Evolutionary conservation across 2,113 vertebrate genomes (phyloP).

Genomic region (Labrus mixtus): DNA sequence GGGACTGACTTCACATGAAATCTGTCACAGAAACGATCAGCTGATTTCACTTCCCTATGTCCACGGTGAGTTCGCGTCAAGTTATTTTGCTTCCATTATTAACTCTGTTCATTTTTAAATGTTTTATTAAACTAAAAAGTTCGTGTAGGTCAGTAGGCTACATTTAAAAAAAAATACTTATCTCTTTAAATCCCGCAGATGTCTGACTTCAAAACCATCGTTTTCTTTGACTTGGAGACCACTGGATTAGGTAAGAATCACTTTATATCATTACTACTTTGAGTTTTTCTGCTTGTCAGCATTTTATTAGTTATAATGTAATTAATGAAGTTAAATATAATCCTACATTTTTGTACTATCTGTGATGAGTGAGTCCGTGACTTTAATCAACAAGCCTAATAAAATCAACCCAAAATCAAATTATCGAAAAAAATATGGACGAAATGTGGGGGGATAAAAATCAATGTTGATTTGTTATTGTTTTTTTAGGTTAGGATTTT

Average conservation of each 20-base stretch:
- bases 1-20: slow-evolving; percentile 17
- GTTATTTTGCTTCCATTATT: no score
- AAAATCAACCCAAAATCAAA: no score
- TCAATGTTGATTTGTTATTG: no score
- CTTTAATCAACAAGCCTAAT: no score
- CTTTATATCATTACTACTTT: neutral
- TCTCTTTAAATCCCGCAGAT: slow-evolving; percentile 50
- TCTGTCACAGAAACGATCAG: neutral
- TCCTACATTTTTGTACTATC: no score
- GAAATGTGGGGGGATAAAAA: no score
- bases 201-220: slow-evolving; percentile 24
- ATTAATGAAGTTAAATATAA: neutral
- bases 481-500: no score
- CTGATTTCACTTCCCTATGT: neutral
- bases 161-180: neutral
- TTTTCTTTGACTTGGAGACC: slow-evolving; percentile 83
- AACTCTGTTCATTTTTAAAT: neutral
- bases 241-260: slow-evolving; percentile 76
- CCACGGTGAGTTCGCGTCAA: neutral
- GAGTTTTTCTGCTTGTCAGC: neutral
- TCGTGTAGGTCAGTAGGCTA: neutral
- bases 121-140: no score
- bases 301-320: neutral
- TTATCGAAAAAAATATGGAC: no score
- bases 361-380: no score